Conservation (phyloP, 2,888 invertebrate species). For the Iselma pallidipennis region DNA sequence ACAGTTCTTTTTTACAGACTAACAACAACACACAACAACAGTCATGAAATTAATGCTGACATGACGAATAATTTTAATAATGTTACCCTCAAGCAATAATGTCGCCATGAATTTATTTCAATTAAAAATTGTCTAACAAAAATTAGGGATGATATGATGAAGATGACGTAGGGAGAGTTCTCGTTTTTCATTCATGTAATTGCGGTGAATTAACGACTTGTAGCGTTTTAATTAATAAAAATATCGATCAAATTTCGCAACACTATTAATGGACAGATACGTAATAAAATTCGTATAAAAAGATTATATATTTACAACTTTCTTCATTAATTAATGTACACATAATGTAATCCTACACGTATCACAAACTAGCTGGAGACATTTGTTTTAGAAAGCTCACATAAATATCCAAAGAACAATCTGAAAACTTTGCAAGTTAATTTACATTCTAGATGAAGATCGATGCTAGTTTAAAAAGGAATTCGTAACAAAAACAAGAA, state of each 20-base stretch:
- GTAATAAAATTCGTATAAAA: background rate
- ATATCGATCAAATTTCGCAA: too few relatives aligned
- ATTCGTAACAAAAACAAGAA: too few relatives aligned
- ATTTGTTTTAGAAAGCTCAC: slow-evolving; percentile 12
- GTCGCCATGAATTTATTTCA: slow-evolving; percentile 33
- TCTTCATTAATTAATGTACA: slow-evolving; percentile 30
- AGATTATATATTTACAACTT: slow-evolving; percentile 25
- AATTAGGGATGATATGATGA: background rate
- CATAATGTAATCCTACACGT: slow-evolving; percentile 22
- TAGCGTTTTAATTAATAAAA: too few relatives aligned
- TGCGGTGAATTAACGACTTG: too few relatives aligned
- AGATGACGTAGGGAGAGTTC: background rate
- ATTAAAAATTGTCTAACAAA: slow-evolving; percentile 20
- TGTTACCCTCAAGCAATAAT: slow-evolving; percentile 31
- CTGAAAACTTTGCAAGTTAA: slow-evolving; percentile 1
- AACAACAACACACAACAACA: background rate
- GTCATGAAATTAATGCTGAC: slow-evolving; percentile 21
- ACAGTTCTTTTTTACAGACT: background rate
- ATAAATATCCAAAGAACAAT: slow-evolving; percentile 4
- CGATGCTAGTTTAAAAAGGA: too few relatives aligned
- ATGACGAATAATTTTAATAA: slow-evolving; percentile 32
- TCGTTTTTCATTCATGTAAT: background rate
- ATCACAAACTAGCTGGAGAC: slow-evolving; percentile 9
- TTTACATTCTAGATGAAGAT: background rate
- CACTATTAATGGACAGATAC: too few relatives aligned